Base-by-base conservation (phyloP, 1,140 invertebrate species). In the Anastrepha ludens region DNA sequence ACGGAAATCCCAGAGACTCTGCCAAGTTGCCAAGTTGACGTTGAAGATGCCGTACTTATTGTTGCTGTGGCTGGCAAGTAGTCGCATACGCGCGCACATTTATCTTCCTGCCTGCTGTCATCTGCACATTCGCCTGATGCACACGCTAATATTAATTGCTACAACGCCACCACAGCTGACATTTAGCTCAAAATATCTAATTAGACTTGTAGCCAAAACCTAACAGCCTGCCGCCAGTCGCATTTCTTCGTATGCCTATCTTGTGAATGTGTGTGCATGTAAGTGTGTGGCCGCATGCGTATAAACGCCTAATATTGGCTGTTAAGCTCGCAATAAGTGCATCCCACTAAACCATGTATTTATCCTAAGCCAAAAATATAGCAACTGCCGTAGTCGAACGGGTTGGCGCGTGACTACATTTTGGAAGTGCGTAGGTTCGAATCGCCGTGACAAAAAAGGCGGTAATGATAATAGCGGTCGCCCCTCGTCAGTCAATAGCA, bases 171-270 rank as follows among this genome's bases (percentile, higher is more conserved):
- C 65, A 13, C 65, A 70, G 39, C 67, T 74, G 39, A n/a, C 67
- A 74, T 74, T 47, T 74, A 44, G 67, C 67, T 47, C 41, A 74
- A 74, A 74, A 47, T 74, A 74, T 47, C 67, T 74, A 74, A 74
- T 47, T 74, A 74, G 67, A 44, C 15, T 74, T 44, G 41, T 47
- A n/a, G 4, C 67, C 3, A 44, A 47, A 47, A 67, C 3, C 65
- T 29, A 13, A 39, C 20, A 20, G 65, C 29, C 29, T 39, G 65
- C 20, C 39, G 65, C 39, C 65, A 41, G 29, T 67, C 65, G 20
- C 65, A 67, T 3, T 67, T 20, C 20, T 41, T 29, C 29, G 29
- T 29, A 29, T 29, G 29, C 29, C 29, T 29, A 29, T 29, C 29
- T 29, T 29, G 29, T 29, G 29, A 29, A 29, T 29, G 29, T 11